phyloP scores from a whole-genome alignment of 2,888 invertebrate genomes.

The Ctena decussata region DNA sequence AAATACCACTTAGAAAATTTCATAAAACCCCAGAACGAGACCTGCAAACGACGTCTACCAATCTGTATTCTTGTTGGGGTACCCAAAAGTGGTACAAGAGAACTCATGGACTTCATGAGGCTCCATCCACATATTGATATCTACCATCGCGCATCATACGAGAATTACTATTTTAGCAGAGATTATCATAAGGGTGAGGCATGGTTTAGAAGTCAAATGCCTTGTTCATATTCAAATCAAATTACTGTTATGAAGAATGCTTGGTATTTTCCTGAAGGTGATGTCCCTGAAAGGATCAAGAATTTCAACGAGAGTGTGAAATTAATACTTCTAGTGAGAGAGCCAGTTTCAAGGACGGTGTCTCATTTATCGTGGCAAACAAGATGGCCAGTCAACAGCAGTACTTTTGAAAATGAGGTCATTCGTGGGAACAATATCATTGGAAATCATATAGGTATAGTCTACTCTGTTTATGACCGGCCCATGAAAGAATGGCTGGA shows the following conservation, averaged over 20 bases:
- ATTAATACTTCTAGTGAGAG: constrained; percentile 16
- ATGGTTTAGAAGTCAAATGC: background rate
- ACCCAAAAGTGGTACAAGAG: background rate
- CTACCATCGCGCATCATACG: background rate
- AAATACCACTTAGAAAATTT: background rate
- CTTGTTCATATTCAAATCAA: constrained; percentile 22
- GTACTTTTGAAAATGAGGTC: background rate
- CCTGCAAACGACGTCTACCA: background rate
- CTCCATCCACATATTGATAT: background rate
- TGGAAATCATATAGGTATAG: constrained; percentile 67
- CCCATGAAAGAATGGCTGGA: constrained; percentile 97
- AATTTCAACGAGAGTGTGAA: constrained; percentile 15
- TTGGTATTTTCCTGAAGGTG: background rate
- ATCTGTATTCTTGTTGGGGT: background rate
- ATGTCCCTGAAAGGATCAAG: background rate
- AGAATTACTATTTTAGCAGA: background rate
- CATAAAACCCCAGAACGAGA: background rate
- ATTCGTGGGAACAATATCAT: background rate
- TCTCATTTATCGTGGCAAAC: background rate
- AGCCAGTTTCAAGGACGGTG: constrained; percentile 11
- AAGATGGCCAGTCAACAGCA: background rate
- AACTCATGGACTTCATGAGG: background rate
- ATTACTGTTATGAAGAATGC: constrained; percentile 13
- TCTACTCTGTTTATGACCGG: constrained; percentile 86
- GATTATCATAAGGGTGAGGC: background rate